phyloP scores from a whole-genome alignment of 1,140 invertebrate species.

The Akabosia matsudoensis region DNA sequence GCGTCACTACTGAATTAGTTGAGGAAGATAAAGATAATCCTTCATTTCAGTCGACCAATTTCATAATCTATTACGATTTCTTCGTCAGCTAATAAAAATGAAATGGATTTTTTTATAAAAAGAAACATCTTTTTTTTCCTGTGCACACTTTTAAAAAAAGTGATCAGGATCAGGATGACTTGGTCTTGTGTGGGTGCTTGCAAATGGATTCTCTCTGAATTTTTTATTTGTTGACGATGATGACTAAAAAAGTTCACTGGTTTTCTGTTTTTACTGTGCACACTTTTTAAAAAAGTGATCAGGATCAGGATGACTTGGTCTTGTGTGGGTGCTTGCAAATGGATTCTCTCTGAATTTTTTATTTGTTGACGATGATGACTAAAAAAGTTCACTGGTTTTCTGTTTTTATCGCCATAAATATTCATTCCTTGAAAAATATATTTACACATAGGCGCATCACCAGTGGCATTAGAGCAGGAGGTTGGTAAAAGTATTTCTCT shows the following conservation, averaged over 20 bases:
- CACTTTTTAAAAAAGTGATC: no score
- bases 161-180: no score
- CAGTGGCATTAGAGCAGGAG: conserved; percentile 54
- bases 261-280: no score
- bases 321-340: neutral
- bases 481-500: conserved; percentile 58
- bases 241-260: neutral
- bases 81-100: no score
- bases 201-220: neutral
- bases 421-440: neutral
- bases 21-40: neutral
- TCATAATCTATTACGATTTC: no score
- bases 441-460: conserved; percentile 48
- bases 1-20: neutral
- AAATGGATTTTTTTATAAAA: no score
- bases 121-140: no score
- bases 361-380: neutral
- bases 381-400: neutral
- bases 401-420: neutral
- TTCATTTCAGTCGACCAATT: no score
- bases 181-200: neutral
- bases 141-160: no score
- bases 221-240: neutral
- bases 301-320: no score
- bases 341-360: neutral